phyloP scores from a whole-genome alignment of 1,140 invertebrate genomes.

The Sminthurides bifidus region DNA sequence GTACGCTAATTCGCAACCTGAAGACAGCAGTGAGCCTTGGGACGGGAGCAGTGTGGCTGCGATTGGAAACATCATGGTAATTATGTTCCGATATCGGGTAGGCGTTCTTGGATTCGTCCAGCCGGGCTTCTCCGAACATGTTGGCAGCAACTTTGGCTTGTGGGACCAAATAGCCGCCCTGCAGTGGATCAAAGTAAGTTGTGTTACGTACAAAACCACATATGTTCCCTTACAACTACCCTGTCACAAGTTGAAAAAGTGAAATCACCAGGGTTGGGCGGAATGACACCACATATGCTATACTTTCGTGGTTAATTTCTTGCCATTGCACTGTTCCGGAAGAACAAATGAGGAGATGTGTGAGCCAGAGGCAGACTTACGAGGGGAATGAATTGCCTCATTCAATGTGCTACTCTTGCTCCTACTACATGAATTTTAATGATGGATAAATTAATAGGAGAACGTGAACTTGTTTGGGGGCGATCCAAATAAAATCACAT shows the following conservation, averaged over 20 bases:
- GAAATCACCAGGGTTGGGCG: not conserved
- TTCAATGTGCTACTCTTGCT: too few species aligned
- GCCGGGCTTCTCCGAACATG: conserved; percentile 20
- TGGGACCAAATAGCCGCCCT: conserved; percentile 29
- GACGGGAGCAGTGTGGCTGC: conserved; percentile 27
- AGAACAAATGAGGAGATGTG: not conserved
- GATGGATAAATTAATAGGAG: conserved; percentile 11
- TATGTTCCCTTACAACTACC: not conserved
- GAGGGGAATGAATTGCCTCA: too few species aligned
- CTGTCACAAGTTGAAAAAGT: not conserved
- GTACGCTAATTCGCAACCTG: conserved; percentile 25
- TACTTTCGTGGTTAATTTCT: not conserved
- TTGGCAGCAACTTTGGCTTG: conserved; percentile 28
- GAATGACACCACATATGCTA: not conserved
- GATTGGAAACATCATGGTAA: conserved; percentile 29
- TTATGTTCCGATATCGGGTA: conserved; percentile 23
- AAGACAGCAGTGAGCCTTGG: conserved; percentile 24
- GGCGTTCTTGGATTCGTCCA: conserved; percentile 28
- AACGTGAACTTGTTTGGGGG: conserved; percentile 28
- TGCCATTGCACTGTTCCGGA: not conserved
- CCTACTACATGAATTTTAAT: too few species aligned
- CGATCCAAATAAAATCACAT: conserved; percentile 16
- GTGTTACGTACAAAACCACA: too few species aligned
- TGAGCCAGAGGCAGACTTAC: too few species aligned
- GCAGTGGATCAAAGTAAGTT: conserved; percentile 29